These are phyloP conservation scores for Crax fasciolata DNA, from an alignment of 2,797 vertebrate species.

Conservation along the genomic window DNA sequence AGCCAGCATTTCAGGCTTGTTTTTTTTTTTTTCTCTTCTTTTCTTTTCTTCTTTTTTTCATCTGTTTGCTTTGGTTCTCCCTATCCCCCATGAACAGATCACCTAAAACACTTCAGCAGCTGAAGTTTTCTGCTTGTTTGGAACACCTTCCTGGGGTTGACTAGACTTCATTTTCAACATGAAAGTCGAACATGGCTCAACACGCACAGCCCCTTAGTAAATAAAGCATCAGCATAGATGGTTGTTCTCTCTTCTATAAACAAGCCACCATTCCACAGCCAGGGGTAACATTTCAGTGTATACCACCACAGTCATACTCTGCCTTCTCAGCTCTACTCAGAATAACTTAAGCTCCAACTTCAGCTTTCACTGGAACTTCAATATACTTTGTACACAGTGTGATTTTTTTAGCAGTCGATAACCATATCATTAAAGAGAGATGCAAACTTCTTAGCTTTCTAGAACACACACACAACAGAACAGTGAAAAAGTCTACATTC, in stretches of 20 bases:
- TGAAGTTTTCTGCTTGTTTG: background rate
- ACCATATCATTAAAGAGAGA: background rate
- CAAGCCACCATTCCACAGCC: background rate
- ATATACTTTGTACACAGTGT: background rate
- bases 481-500: background rate
- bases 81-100: background rate
- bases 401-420: background rate
- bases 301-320: background rate
- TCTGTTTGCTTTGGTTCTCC: background rate
- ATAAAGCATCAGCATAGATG: background rate
- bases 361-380: background rate
- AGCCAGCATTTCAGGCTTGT: accelerated
- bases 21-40: too few species aligned
- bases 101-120: background rate
- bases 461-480: background rate
- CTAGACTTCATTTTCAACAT: background rate
- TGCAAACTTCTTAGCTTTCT: background rate
- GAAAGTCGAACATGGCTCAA: background rate
- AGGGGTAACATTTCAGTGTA: background rate
- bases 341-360: background rate
- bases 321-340: background rate
- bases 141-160: background rate
- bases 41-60: too few species aligned
- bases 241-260: background rate
- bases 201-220: background rate